Percentiles rank a stretch among this genome's conserved stretches.
Conservation (phyloP, 2,797 vertebrate genomes). For the Danio choprae region DNA sequence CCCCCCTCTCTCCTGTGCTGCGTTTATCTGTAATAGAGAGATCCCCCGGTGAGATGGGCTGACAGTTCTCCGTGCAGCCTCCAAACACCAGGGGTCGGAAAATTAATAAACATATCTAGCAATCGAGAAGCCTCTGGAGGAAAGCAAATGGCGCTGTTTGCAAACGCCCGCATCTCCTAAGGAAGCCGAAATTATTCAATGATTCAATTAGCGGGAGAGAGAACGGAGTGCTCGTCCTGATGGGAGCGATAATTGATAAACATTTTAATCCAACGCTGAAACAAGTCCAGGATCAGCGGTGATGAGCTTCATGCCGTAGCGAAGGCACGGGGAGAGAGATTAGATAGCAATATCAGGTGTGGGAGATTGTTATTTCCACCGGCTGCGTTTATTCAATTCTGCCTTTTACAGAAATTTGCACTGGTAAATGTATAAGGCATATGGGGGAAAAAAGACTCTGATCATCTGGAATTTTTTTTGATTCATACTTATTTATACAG, state of each 20-base stretch:
- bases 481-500: too few relatives aligned
- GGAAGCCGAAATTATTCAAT: conserved; percentile 96
- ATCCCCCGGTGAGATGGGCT: conserved; percentile 88
- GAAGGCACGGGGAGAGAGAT: background rate
- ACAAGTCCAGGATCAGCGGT: conserved; percentile 52
- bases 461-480: too few relatives aligned
- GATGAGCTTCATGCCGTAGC: conserved; percentile 39
- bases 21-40: conserved; percentile 85
- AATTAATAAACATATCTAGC: conserved; percentile 98
- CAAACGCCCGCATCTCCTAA: conserved; percentile 87
- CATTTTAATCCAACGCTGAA: conserved; percentile 80
- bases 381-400: background rate
- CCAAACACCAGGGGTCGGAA: conserved; percentile 82
- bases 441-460: too few relatives aligned
- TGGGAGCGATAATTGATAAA: conserved; percentile 85
- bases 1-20: conserved; percentile 77
- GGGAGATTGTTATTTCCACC: conserved; percentile 1
- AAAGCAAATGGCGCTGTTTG: conserved; percentile 89
- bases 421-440: too few relatives aligned
- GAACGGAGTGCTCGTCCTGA: conserved; percentile 91
- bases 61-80: conserved; percentile 89
- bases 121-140: conserved; percentile 87
- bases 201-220: conserved; percentile 97
- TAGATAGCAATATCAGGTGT: conserved; percentile 43
- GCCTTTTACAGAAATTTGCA: background rate